Base-by-base conservation (phyloP, 2,888 invertebrate genomes). In the Psococerastis gibbosa region DNA sequence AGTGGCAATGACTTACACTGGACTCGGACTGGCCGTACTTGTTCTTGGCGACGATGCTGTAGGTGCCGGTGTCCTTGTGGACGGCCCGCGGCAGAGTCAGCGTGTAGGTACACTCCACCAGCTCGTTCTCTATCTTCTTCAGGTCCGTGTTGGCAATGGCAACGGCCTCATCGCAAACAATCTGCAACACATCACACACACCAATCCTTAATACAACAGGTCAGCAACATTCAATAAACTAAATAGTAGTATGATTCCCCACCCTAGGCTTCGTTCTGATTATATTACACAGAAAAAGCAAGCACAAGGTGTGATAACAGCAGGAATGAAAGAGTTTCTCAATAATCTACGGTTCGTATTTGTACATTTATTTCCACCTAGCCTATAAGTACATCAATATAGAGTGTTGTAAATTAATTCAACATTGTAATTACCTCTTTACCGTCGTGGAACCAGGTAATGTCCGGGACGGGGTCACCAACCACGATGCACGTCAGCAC, bases 401-500 rank as follows among this genome's bases (percentile, higher is more conserved):
- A n/a, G n/a, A n/a, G n/a, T n/a, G n/a, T n/a, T n/a, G n/a, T n/a
- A n/a, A n/a, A n/a, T n/a, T n/a, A n/a, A n/a, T n/a, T n/a, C n/a
- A n/a, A n/a, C n/a, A n/a, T n/a, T n/a, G n/a, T n/a, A 33, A 15
- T 38, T 20, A 38, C 38, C 20, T 38, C 38, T 22, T 38, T 34
- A 16, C 43, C 43, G 22, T 43, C 34, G 16, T 43, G 33, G 23
- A 60, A 75, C 94, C 94, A 94, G 47, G 75, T 71, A 38, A 87
- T 73, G 51, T 87, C 81, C 0, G 95, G 94, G 48, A 75, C 68
- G 1, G 95, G 95, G 65, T 91, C 87, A 5, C 88, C 94, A 22
- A 82, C 77, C 53, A 92, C 75, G 15, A 81, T 71, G 1, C 82
- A 78, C 35, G 73, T 68, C 52, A 84, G 63, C 1, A 68, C 68